These are phyloP conservation scores for Euschistus heros DNA, from an alignment of 1,140 invertebrate species.

Conservation along the genomic window DNA sequence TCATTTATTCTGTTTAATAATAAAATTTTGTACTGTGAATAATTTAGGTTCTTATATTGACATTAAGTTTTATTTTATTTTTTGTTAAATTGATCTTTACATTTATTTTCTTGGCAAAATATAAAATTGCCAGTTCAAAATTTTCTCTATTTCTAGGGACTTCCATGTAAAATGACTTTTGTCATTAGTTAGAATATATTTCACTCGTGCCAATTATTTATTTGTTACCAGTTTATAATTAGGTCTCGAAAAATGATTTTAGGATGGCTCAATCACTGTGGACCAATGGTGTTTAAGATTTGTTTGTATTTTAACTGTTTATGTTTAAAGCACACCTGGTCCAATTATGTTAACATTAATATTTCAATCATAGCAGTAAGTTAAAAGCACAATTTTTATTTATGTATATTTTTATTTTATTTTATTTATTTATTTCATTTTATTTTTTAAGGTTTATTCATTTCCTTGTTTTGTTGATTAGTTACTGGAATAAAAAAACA, in stretches of 20 bases:
- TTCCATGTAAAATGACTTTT: conserved; percentile 18
- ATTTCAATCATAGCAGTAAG: conserved; percentile 13
- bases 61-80: no score
- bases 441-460: background rate
- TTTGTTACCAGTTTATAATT: conserved; percentile 26
- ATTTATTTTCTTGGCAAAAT: background rate
- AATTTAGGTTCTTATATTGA: background rate
- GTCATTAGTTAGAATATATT: conserved; percentile 20
- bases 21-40: background rate
- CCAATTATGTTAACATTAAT: conserved; percentile 10
- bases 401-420: background rate
- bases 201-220: conserved; percentile 27
- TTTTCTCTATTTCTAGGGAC: conserved; percentile 7
- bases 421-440: conserved; percentile 4
- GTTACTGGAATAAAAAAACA: no score
- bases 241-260: conserved; percentile 16
- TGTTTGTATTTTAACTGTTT: conserved; percentile 16
- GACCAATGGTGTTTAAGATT: conserved; percentile 22
- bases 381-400: conserved; percentile 9
- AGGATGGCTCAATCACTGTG: conserved; percentile 23
- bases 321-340: conserved; percentile 16
- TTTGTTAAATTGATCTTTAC: no score
- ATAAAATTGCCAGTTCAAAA: background rate
- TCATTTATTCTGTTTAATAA: no score
- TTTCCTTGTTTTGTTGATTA: no score